Percentiles rank a stretch among this genome's conserved stretches.
Conservation (phyloP, 1,140 invertebrate genomes). For the Drosophila seguyi region DNA sequence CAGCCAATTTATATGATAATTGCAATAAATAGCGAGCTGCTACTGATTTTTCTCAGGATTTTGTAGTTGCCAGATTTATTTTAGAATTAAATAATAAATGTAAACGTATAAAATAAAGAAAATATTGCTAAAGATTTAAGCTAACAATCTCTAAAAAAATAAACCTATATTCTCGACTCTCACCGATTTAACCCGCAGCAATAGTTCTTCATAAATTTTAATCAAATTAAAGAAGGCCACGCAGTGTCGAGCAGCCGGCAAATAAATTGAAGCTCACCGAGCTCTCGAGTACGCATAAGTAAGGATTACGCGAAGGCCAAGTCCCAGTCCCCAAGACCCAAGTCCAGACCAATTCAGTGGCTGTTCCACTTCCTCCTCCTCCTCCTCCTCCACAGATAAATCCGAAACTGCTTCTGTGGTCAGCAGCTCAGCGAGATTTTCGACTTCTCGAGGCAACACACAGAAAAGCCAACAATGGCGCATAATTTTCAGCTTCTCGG, state of each 20-base stretch:
- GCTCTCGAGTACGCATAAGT: slow-evolving; percentile 64
- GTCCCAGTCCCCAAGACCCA: not conserved
- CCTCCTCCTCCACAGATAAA: slow-evolving; percentile 11
- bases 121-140: not conserved
- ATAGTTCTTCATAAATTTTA: slow-evolving; percentile 78
- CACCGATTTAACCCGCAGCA: not conserved
- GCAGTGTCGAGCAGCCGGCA: slow-evolving; percentile 48
- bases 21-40: slow-evolving; percentile 9
- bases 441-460: slow-evolving; percentile 23
- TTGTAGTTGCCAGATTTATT: not conserved
- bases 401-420: slow-evolving; percentile 20
- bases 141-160: not conserved
- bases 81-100: not conserved
- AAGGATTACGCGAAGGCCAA: slow-evolving; percentile 67
- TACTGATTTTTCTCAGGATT: not conserved
- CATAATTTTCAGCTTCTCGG: slow-evolving; percentile 71
- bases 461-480: slow-evolving; percentile 66
- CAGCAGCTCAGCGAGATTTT: slow-evolving; percentile 17
- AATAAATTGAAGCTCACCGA: slow-evolving; percentile 67
- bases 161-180: not conserved
- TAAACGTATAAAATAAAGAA: not conserved
- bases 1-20: slow-evolving; percentile 24
- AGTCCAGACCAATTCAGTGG: slow-evolving; percentile 19
- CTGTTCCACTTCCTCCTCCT: slow-evolving; percentile 4
- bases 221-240: slow-evolving; percentile 77